Evolutionary conservation across 1,140 invertebrate species (phyloP), one percentile per base, ranked within the genome.

Genomic region (Rhopalosiphum padi): DNA sequence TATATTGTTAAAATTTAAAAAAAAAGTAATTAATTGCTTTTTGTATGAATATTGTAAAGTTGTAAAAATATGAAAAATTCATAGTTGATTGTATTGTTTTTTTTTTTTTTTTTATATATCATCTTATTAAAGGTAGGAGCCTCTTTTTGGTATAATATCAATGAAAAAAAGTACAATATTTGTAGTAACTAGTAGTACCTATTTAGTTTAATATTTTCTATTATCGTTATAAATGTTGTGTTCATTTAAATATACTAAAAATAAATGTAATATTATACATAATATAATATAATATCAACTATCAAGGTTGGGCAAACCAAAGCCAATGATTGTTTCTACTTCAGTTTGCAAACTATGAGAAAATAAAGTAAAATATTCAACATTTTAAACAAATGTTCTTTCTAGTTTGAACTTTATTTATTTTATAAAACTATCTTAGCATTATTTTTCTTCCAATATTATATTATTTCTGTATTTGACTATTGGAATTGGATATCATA

Each of bases 1-100:
- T 83, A 37, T 83, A 37, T 83, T 83, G 35, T 83, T 83, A 83
- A 83, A 83, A 83, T 83, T n/a, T n/a, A 35, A 77, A 77, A 77
- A 35, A 35, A 83, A 22, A 37, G n/a, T 22, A 37, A 37, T 37
- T 6, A 83, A 83, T 83, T 83, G 35, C 77, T 83, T 37, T 83
- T 83, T 83, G 77, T 83, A 83, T 37, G 35, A 37, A 83, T 83
- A 37, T 83, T 83, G 77, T 83, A 37, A 83, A 83, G 77, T 37
- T 83, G 77, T 83, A 77, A n/a, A 77, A 77, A 77, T 35, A 77
- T 77, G 60, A 77, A 77, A 77, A 77, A 6, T n/a, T 77, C 60
- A 77, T 77, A 77, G 60, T 77, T 77, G 30, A 77, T 77, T n/a
- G 30, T 68, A 77, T 77, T 77, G n/a, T n/a, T 77, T 18, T 77